Conservation (phyloP, 2,888 invertebrate species). For the Tryphoninae sp. region DNA sequence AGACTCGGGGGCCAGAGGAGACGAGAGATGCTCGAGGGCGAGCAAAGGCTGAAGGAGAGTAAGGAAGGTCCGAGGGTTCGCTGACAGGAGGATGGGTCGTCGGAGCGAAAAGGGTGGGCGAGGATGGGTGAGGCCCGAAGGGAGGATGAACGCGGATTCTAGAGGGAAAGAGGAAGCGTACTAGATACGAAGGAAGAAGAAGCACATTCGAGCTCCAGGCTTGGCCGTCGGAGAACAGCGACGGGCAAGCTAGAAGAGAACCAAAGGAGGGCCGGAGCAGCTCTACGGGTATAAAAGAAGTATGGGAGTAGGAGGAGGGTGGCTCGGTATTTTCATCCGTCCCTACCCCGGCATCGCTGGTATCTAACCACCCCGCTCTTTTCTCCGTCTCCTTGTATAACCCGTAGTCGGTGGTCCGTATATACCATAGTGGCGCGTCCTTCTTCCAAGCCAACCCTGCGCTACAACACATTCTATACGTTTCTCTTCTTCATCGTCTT, state of each 20-base stretch:
- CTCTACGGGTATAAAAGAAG: constrained; percentile 77
- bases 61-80: constrained; percentile 73
- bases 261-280: constrained; percentile 74
- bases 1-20: constrained; percentile 73
- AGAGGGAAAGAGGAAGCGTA: constrained; percentile 41
- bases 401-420: constrained; percentile 60
- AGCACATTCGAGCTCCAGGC: constrained; percentile 46
- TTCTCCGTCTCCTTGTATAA: constrained; percentile 46
- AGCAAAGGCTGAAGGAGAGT: constrained; percentile 76
- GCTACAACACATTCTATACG: constrained; percentile 53
- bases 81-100: constrained; percentile 67
- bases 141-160: constrained; percentile 50
- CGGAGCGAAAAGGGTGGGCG: constrained; percentile 66
- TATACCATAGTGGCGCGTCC: constrained; percentile 44
- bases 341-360: constrained; percentile 50
- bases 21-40: constrained; percentile 69
- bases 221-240: constrained; percentile 59
- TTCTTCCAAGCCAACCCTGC: constrained; percentile 52
- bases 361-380: constrained; percentile 55
- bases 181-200: constrained; percentile 57
- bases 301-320: constrained; percentile 69
- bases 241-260: constrained; percentile 69
- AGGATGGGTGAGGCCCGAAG: constrained; percentile 25
- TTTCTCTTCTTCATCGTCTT: constrained; percentile 43
- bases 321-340: constrained; percentile 75